Conservation (phyloP, 1,140 invertebrate genomes). For the Drosophila paulistorum region DNA sequence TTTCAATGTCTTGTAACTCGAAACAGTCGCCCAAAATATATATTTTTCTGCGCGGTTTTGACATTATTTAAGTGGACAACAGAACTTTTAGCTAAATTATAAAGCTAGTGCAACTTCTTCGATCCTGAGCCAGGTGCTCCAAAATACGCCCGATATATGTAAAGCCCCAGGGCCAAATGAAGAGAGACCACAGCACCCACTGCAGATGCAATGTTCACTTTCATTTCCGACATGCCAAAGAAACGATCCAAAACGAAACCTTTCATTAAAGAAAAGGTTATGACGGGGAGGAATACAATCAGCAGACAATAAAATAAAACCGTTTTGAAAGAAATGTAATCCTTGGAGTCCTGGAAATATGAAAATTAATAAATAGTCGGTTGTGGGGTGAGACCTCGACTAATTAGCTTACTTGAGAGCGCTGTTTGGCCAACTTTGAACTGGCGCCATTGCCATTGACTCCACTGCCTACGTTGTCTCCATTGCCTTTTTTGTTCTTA, state of each 20-base stretch:
- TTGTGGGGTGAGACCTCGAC: constrained; percentile 11
- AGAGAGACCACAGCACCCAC: constrained; percentile 88
- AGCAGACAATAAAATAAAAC: constrained; percentile 87
- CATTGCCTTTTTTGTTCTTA: constrained; percentile 50
- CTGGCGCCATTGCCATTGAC: constrained; percentile 29
- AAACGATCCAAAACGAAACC: constrained; percentile 85
- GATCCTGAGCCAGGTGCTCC: constrained; percentile 74
- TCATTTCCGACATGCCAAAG: constrained; percentile 84
- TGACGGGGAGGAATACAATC: constrained; percentile 86
- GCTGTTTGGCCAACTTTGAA: constrained; percentile 49
- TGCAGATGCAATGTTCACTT: constrained; percentile 90
- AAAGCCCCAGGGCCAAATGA: constrained; percentile 89
- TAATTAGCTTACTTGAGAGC: constrained; percentile 54
- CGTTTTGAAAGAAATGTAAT: constrained; percentile 86
- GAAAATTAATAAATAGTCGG: constrained; percentile 38
- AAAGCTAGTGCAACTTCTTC: constrained; percentile 38
- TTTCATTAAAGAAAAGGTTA: constrained; percentile 86
- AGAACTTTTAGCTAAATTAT: constrained; percentile 22
- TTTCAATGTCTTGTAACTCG: constrained; percentile 56
- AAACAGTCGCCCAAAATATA: too few species aligned
- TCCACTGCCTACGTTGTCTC: constrained; percentile 4
- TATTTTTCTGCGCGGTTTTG: constrained; percentile 51
- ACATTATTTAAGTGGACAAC: constrained; percentile 41
- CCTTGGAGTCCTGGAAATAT: constrained; percentile 74
- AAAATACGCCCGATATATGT: constrained; percentile 90